phyloP scores from a whole-genome alignment of 2,113 vertebrate species.

The Poecile atricapillus region DNA sequence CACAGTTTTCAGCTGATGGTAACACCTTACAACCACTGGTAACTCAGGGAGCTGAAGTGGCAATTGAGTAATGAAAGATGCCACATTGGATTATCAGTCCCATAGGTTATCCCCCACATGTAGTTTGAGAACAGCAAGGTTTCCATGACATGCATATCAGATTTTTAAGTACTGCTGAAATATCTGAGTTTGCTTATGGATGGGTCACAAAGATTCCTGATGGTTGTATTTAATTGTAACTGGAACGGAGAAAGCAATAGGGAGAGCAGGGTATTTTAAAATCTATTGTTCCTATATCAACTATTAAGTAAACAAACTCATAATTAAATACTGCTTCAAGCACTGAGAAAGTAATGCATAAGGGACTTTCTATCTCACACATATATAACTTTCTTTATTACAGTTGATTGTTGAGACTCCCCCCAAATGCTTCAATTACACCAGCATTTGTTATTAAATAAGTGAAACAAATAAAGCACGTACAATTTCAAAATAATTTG shows the following conservation, averaged over 20 bases:
- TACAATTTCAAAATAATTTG: background rate
- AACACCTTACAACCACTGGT: background rate
- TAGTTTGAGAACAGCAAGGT: background rate
- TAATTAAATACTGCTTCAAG: background rate
- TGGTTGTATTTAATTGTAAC: background rate
- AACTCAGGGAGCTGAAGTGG: background rate
- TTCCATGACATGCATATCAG: background rate
- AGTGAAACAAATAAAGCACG: background rate
- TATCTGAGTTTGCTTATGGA: background rate
- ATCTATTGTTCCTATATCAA: background rate
- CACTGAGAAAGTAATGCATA: background rate
- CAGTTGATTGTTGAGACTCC: background rate
- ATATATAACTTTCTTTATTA: background rate
- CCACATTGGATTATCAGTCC: background rate
- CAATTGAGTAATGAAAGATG: background rate
- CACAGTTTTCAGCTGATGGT: background rate
- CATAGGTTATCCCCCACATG: background rate
- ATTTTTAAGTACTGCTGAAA: background rate
- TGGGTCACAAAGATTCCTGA: background rate
- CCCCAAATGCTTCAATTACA: background rate
- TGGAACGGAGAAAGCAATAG: background rate
- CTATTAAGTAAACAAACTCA: background rate
- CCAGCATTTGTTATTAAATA: background rate
- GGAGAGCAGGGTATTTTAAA: background rate
- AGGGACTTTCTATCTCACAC: background rate